These are phyloP conservation scores for Lycaena phlaeas DNA, from an alignment of 2,888 invertebrate species.

Conservation along the genomic window DNA sequence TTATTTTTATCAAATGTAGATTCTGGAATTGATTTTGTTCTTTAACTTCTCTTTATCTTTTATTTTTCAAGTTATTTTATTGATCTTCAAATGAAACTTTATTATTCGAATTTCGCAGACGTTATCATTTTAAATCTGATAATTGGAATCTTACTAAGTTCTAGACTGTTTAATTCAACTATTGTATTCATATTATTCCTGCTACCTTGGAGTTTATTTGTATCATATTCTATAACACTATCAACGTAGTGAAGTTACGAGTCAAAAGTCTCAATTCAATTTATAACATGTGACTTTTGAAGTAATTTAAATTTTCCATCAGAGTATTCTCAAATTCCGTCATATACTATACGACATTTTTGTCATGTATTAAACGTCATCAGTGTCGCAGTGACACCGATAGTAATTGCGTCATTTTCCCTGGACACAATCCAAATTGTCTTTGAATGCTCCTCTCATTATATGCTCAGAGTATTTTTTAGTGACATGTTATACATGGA, in stretches of 20 bases:
- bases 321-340: too few relatives aligned
- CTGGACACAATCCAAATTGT: constrained; percentile 17
- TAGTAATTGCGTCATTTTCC: constrained; percentile 17
- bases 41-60: neutral
- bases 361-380: constrained; percentile 1
- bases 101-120: neutral
- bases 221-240: too few relatives aligned
- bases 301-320: too few relatives aligned
- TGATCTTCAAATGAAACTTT: neutral
- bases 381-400: constrained; percentile 8
- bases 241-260: too few relatives aligned
- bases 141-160: too few relatives aligned
- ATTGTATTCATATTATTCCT: too few relatives aligned
- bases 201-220: too few relatives aligned
- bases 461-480: constrained; percentile 8
- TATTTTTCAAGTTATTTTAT: neutral
- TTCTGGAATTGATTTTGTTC: neutral
- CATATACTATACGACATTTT: neutral
- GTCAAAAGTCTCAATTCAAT: too few relatives aligned
- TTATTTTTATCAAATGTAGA: neutral
- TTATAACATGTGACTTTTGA: too few relatives aligned
- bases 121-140: too few relatives aligned
- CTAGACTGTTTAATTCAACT: too few relatives aligned
- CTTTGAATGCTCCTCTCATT: constrained; percentile 10
- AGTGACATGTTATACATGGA: constrained; percentile 4